phyloP scores from a whole-genome alignment of 2,888 invertebrate genomes.

The Lamellibrachia satsuma region DNA sequence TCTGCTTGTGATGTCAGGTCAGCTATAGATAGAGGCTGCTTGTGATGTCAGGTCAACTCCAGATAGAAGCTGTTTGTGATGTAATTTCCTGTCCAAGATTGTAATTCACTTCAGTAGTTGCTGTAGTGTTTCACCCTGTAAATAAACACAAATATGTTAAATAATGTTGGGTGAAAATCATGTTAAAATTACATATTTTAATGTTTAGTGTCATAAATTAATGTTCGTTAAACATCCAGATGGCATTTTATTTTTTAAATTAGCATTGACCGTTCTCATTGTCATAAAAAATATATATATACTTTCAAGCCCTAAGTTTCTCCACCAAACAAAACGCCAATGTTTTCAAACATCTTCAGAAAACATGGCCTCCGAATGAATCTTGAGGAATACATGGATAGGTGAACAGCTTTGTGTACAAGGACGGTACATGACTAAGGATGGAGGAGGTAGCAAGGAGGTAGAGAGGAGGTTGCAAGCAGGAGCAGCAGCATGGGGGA shows the following conservation, averaged over 20 bases:
- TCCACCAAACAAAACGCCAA: neutral
- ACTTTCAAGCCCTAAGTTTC: neutral
- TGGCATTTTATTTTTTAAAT: neutral
- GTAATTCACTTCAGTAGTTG: slow-evolving; percentile 24
- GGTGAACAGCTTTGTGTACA: no score
- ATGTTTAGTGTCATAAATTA: neutral
- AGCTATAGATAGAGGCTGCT: neutral
- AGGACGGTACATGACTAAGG: no score
- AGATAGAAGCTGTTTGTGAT: neutral
- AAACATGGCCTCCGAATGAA: no score
- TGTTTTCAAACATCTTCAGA: no score
- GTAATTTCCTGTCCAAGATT: neutral
- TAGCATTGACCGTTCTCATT: neutral
- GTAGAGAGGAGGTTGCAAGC: no score
- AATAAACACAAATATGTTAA: neutral
- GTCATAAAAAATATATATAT: neutral
- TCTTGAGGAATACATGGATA: no score
- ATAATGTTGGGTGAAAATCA: slow-evolving; percentile 8
- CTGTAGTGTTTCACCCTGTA: slow-evolving; percentile 27
- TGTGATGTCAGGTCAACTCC: neutral
- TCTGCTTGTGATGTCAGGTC: neutral
- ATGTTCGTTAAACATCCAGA: no score
- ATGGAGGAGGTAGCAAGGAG: no score
- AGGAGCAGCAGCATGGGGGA: no score
- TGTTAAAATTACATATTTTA: neutral